These are phyloP conservation scores for Augochlorella aurata DNA, from an alignment of 2,888 invertebrate species.

Conservation along the genomic window DNA sequence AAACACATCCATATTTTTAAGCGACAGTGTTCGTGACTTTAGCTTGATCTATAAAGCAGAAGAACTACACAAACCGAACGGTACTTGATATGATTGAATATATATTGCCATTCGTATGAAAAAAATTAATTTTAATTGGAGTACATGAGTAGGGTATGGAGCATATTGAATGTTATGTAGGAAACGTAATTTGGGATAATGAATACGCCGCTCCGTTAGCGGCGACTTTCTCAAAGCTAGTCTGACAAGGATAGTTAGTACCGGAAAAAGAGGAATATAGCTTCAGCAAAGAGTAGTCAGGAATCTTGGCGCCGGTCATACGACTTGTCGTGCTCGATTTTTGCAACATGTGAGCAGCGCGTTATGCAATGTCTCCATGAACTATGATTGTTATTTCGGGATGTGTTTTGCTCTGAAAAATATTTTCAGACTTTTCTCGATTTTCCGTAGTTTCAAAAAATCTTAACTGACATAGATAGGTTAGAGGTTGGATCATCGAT, in stretches of 20 bases:
- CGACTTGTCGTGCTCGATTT: conserved; percentile 56
- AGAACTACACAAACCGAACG: background rate
- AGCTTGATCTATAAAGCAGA: background rate
- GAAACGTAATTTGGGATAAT: conserved; percentile 37
- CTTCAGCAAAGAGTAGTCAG: conserved; percentile 29
- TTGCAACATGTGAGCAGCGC: conserved; percentile 44
- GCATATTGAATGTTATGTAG: conserved; percentile 22
- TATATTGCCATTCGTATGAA: background rate
- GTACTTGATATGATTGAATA: background rate
- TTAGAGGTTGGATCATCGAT: too few species aligned
- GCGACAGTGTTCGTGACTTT: background rate
- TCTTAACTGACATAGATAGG: background rate
- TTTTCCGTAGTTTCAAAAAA: background rate
- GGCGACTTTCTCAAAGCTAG: conserved; percentile 36
- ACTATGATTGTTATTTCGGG: conserved; percentile 69
- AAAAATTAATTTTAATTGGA: background rate
- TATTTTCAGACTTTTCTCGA: conserved; percentile 49
- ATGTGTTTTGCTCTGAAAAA: conserved; percentile 53
- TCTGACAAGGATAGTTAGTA: conserved; percentile 45
- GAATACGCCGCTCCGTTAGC: conserved; percentile 29
- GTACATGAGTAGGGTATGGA: background rate
- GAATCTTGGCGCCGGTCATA: conserved; percentile 63
- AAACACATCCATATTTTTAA: too few species aligned
- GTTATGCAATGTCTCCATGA: conserved; percentile 67
- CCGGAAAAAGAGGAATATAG: conserved; percentile 36